A percentile compares a stretch with the other conserved stretches of the same genome.
These are phyloP conservation scores for Hirtodrosophila histrioides DNA, from an alignment of 2,888 invertebrate species.

Conservation along the genomic window DNA sequence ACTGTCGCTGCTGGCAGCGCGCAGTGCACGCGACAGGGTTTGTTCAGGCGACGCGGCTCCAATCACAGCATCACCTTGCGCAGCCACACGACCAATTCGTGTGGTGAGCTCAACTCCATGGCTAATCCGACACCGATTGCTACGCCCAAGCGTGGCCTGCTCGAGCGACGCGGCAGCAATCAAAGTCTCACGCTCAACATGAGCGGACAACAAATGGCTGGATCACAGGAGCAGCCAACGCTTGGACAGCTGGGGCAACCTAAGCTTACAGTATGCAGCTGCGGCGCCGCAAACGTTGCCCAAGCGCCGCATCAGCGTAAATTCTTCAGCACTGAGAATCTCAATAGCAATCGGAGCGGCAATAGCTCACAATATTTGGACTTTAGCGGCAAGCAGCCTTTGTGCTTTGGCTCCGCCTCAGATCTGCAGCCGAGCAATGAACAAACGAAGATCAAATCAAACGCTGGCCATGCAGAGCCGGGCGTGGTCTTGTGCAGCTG, in stretches of 20 bases:
- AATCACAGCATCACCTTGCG: slow-evolving; percentile 86
- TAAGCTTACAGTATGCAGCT: slow-evolving; percentile 60
- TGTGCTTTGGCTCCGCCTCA: slow-evolving; percentile 84
- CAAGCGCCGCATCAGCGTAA: slow-evolving; percentile 81
- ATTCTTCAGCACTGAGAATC: slow-evolving; percentile 84
- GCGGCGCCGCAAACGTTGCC: slow-evolving; percentile 54
- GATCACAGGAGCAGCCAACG: slow-evolving; percentile 30
- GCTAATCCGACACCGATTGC: slow-evolving; percentile 82
- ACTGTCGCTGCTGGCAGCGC: slow-evolving; percentile 56
- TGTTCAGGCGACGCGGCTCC: slow-evolving; percentile 83
- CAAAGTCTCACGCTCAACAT: slow-evolving; percentile 94
- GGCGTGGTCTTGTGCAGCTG: slow-evolving; percentile 60
- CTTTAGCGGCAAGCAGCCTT: slow-evolving; percentile 76
- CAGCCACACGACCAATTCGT: slow-evolving; percentile 84
- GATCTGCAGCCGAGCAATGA: slow-evolving; percentile 82
- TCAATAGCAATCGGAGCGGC: slow-evolving; percentile 73
- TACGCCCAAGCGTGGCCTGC: slow-evolving; percentile 87
- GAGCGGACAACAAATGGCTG: slow-evolving; percentile 42
- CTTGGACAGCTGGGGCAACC: slow-evolving; percentile 37
- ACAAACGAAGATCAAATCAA: slow-evolving; percentile 35
- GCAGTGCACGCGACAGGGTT: slow-evolving; percentile 62
- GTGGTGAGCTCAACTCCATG: slow-evolving; percentile 85
- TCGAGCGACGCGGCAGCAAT: slow-evolving; percentile 95
- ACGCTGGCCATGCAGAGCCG: slow-evolving; percentile 24
- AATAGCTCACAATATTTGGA: slow-evolving; percentile 79